Base-by-base conservation (phyloP, 2,888 invertebrate species). In the Callyntrura guangdongensis region DNA sequence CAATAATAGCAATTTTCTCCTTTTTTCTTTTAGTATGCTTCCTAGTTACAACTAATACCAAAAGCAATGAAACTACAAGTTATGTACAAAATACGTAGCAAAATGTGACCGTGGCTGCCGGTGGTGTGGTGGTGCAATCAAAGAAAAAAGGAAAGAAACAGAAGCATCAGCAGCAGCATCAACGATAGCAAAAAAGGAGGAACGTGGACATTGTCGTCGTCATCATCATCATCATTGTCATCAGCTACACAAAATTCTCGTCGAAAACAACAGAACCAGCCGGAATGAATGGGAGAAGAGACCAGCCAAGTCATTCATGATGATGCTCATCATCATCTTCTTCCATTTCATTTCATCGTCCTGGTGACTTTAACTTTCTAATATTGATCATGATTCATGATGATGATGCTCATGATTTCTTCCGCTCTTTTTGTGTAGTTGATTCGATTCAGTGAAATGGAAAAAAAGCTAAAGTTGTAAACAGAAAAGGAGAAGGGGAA, bases 261-360 rank as follows among this genome's bases (percentile, higher is more conserved):
- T 47, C 49, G 72, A 72, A 79, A 49, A 67, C 25, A 56, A 77
- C 20, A 22, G 74, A 1, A 53, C 59, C 12, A 72, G 53, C 36
- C 2, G 36, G 36, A 36, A 6, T 36, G 6, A 36, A 36, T 2
- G 14, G 22, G 17, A 22, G 56, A n/a, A 17, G n/a, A 61, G 61
- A 77, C 77, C 53, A 49, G 49, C 83, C 49, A 82, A 20, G 2
- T 27, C 79, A 25, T n/a, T 20, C 20, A 82, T 61, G 61, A 17
- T 56, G 36, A 82, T 61, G 36, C 59, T 72, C 89, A 90, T 79
- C 83, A 89, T 84, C 89, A 89, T 89, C 61, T 90, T 61, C 86
- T 90, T 90, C 86, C 88, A 89, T 89, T 90, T 82, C 86, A 86
- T 84, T 77, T 61, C 77, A 77, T 77, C 59, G n/a, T 36, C 22